A percentile compares a stretch with the other conserved stretches of the same genome.
Evolutionary conservation across 2,113 vertebrate species (phyloP).

Genomic region (Perca schrenkii): DNA sequence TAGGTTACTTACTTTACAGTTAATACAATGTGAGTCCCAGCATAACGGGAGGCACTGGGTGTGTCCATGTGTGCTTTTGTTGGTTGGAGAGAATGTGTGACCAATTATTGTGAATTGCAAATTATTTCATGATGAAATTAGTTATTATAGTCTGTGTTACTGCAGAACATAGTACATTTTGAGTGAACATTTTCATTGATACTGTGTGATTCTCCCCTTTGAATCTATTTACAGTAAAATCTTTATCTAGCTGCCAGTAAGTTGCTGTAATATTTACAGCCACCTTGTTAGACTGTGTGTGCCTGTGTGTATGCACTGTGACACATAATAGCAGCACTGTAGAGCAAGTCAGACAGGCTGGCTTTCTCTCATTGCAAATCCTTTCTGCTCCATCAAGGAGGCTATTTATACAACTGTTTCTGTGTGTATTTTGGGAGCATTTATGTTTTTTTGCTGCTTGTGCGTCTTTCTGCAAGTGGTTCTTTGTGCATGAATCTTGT

Average conservation of each 20-base stretch:
- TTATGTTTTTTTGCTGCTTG: constrained; percentile 20
- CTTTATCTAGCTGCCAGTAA: neutral
- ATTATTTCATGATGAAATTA: neutral
- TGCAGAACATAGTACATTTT: neutral
- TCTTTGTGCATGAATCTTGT: constrained; percentile 17
- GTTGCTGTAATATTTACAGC: constrained; percentile 35
- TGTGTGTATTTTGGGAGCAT: constrained; percentile 32
- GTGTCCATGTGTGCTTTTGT: constrained; percentile 15
- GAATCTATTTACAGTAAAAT: neutral
- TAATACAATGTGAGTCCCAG: neutral
- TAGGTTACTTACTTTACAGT: neutral
- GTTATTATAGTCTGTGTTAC: neutral
- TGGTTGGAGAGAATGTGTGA: constrained; percentile 16
- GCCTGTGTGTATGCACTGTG: constrained; percentile 31
- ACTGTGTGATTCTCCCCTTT: neutral
- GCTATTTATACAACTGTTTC: constrained; percentile 45
- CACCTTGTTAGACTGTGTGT: constrained; percentile 27
- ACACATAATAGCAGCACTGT: constrained; percentile 29
- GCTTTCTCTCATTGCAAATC: constrained; percentile 49
- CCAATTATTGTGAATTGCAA: neutral
- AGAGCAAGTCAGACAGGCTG: constrained; percentile 45
- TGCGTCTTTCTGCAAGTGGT: constrained; percentile 22
- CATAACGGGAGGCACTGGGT: neutral
- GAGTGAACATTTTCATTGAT: neutral
- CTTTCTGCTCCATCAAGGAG: constrained; percentile 51